Evolutionary conservation across 2,888 invertebrate species (phyloP), one percentile per base, ranked within the genome.

Genomic region (Xiphydria camelus): DNA sequence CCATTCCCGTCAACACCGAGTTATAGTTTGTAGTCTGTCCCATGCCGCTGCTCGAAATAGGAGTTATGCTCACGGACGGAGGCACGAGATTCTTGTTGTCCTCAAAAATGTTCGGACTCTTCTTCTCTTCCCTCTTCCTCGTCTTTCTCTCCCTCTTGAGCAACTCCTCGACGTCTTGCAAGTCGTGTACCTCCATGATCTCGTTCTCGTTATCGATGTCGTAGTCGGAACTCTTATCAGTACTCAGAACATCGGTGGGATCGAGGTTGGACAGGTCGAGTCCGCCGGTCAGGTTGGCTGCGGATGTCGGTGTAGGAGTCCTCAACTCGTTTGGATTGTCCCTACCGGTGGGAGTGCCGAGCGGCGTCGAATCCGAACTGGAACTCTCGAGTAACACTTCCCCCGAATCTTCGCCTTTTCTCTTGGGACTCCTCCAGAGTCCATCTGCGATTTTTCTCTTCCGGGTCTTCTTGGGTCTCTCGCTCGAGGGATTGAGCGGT

Each of bases 231-330:
- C 68, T 73, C 20, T 79, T 81, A 4, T 80, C 80, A 1, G 75
- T 69, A 1, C 76, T 77, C 2, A 82, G 55, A 1, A 83, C 77
- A 48, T 86, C 86, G 0, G 80, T 76, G 0, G 83, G 78, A 57
- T 86, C 86, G 61, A 85, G 76, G 5, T 78, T 83, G 0, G 84
- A 83, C 35, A 86, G 75, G 55, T 86, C 86, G 41, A 85, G 60
- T 57, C 63, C 62, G 15, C 62, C 59, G 25, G 66, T 59, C 17
- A 65, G 48, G 12, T 65, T 64, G 1, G 64, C 56, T 0, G 65
- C 76, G 1, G 80, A 79, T 5, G 78, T 79, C 0, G 80, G 79
- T 0, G 80, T 80, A 3, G 77, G 76, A n/a, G 77, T 76, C 47
- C 76, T 71, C 7, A 77, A 75, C 41, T 82, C 82, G 32, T 76